phyloP scores from a whole-genome alignment of 2,888 invertebrate genomes.

The Scaptomyza cyrtandrae region DNA sequence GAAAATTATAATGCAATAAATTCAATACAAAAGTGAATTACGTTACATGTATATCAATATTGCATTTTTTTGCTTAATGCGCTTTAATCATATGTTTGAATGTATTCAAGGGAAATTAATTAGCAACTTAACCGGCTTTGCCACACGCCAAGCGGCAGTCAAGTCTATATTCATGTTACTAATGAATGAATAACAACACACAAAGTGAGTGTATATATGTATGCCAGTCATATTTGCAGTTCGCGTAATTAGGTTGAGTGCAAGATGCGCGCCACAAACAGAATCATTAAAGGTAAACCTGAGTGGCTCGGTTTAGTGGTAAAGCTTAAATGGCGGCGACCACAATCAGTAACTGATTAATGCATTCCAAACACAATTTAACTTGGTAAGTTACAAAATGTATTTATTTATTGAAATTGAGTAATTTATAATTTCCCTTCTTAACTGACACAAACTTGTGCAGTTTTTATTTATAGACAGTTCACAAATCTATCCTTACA shows the following conservation, averaged over 20 bases:
- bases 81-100: conserved; percentile 43
- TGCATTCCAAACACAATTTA: background rate
- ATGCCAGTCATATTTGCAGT: background rate
- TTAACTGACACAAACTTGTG: background rate
- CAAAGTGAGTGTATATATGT: too few relatives aligned
- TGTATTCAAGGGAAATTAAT: conserved; percentile 55
- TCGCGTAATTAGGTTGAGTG: conserved; percentile 68
- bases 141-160: conserved; percentile 26
- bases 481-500: background rate
- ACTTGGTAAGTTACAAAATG: background rate
- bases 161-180: conserved; percentile 22
- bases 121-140: conserved; percentile 68
- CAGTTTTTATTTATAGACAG: background rate
- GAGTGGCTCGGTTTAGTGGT: conserved; percentile 21
- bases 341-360: background rate
- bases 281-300: conserved; percentile 47
- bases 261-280: conserved; percentile 38
- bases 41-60: background rate
- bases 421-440: background rate
- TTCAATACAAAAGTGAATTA: background rate
- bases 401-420: background rate
- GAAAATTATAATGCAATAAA: background rate
- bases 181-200: conserved; percentile 6
- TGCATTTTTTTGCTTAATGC: conserved; percentile 37
- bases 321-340: background rate